These are phyloP conservation scores for Sminthurinus aureus DNA, from an alignment of 2,888 invertebrate species.

Conservation along the genomic window DNA sequence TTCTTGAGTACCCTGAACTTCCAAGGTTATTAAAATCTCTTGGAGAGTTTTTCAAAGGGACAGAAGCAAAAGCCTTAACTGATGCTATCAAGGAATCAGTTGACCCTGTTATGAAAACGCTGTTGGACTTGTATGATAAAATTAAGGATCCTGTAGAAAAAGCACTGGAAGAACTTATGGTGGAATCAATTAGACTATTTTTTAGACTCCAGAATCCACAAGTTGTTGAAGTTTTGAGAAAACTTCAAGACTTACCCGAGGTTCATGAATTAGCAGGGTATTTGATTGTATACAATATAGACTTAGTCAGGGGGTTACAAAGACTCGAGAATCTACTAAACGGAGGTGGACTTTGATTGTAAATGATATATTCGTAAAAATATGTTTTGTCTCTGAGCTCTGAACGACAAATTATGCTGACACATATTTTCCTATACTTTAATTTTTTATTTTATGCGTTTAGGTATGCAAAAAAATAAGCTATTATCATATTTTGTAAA, in stretches of 20 bases:
- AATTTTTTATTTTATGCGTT: not conserved
- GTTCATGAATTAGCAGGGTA: not conserved
- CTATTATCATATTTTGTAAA: not conserved
- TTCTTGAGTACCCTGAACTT: not conserved
- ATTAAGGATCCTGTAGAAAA: conserved; percentile 7
- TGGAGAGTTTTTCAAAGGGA: not conserved
- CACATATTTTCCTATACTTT: not conserved
- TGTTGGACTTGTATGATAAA: not conserved
- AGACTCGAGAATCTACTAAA: not conserved
- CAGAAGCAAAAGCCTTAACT: not conserved
- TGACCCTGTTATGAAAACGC: not conserved
- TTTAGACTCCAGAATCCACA: conserved; percentile 16
- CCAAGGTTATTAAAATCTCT: not conserved
- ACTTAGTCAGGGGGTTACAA: not conserved
- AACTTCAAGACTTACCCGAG: conserved; percentile 21
- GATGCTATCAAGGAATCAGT: not conserved
- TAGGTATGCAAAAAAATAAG: not conserved
- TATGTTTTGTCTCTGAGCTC: not conserved
- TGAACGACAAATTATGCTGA: not conserved
- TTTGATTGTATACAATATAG: not conserved
- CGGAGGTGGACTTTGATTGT: not conserved
- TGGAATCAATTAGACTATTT: conserved; percentile 9
- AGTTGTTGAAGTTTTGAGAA: conserved; percentile 7
- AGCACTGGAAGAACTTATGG: not conserved
- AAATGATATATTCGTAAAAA: not conserved